phyloP scores from a whole-genome alignment of 2,113 vertebrate species.

The Saguinus imperator region DNA sequence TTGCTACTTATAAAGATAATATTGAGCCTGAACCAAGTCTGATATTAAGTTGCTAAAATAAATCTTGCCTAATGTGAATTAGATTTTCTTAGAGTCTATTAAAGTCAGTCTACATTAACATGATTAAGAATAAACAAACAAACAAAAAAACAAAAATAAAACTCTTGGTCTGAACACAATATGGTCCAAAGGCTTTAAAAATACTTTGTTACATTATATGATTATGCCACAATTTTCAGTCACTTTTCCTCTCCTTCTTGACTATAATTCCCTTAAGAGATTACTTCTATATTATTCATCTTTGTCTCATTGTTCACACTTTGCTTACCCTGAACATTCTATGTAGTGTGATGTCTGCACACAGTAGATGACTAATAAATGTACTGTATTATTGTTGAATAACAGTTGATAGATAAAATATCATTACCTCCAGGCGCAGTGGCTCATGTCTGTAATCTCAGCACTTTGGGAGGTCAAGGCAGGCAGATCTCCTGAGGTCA shows the following conservation, averaged over 20 bases:
- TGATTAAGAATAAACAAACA: neutral
- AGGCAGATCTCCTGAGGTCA: no score
- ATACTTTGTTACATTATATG: neutral
- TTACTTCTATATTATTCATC: neutral
- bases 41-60: neutral
- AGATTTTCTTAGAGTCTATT: neutral
- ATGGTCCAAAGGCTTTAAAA: neutral
- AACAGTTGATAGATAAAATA: neutral
- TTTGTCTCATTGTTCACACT: neutral
- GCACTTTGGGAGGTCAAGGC: no score
- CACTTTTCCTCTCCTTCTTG: neutral
- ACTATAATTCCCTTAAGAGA: neutral
- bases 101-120: neutral
- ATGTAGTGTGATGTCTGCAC: neutral
- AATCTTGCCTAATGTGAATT: neutral
- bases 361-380: neutral
- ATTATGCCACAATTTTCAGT: neutral
- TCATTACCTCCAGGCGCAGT: no score
- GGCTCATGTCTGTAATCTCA: no score
- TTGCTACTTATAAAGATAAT: constrained; percentile 28
- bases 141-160: neutral
- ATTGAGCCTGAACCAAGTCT: neutral
- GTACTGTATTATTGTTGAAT: neutral
- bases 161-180: neutral
- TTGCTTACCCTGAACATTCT: neutral